These are phyloP conservation scores for Raillietiella orientalis DNA, from an alignment of 2,888 invertebrate species.

Conservation along the genomic window DNA sequence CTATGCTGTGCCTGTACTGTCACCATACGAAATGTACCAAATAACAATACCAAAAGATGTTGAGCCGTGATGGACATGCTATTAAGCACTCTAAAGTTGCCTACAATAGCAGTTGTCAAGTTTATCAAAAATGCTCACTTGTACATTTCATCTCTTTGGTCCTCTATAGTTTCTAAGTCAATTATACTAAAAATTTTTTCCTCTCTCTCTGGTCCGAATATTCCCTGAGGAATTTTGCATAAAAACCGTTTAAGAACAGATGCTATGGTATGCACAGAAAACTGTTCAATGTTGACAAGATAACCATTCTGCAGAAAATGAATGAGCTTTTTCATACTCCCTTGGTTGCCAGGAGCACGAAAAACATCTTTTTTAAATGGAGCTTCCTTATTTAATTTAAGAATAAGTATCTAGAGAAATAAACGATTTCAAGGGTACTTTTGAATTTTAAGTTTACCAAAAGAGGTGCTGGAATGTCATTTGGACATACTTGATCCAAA, in stretches of 20 bases:
- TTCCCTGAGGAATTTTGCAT: slow-evolving; percentile 79
- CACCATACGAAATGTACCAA: slow-evolving; percentile 86
- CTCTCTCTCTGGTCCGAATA: slow-evolving; percentile 74
- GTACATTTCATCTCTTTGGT: slow-evolving; percentile 70
- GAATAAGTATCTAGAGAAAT: slow-evolving; percentile 36
- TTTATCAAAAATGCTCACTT: slow-evolving; percentile 22
- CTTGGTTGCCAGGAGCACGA: slow-evolving; percentile 77
- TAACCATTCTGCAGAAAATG: slow-evolving; percentile 66
- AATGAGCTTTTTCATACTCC: slow-evolving; percentile 68
- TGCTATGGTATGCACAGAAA: slow-evolving; percentile 88
- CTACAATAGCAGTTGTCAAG: neutral
- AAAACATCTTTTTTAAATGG: slow-evolving; percentile 75
- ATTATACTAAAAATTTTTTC: slow-evolving; percentile 61
- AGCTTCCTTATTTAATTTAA: slow-evolving; percentile 79
- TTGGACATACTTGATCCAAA: slow-evolving; percentile 71
- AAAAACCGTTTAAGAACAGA: slow-evolving; percentile 94
- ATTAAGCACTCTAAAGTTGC: slow-evolving; percentile 36
- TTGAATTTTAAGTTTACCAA: slow-evolving; percentile 25
- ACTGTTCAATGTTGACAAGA: slow-evolving; percentile 61
- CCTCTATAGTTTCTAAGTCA: slow-evolving; percentile 38
- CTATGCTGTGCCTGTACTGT: slow-evolving; percentile 67
- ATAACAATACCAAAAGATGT: slow-evolving; percentile 64
- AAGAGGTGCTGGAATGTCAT: slow-evolving; percentile 71
- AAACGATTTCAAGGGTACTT: slow-evolving; percentile 2
- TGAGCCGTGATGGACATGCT: slow-evolving; percentile 69